phyloP scores from a whole-genome alignment of 2,888 invertebrate species.

The Latrodectus hesperus region DNA sequence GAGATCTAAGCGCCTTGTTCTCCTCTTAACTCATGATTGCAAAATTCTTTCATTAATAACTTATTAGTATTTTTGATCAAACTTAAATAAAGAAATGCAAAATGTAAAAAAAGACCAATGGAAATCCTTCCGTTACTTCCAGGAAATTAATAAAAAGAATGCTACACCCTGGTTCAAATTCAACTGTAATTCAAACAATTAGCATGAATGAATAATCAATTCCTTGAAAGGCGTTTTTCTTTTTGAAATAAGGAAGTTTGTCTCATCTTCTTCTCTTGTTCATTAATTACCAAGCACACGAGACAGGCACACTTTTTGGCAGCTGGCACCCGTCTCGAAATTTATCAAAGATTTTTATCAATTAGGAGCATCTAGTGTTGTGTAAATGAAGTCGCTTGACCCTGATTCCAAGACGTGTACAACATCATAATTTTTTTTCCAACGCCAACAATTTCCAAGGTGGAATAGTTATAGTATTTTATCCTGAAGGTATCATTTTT shows the following conservation, averaged over 20 bases:
- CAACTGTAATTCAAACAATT: no score
- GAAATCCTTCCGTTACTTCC: no score
- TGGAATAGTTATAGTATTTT: not conserved
- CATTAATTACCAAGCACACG: not conserved
- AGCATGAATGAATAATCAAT: no score
- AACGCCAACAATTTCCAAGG: not conserved
- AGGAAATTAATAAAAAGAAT: no score
- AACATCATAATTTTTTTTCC: not conserved
- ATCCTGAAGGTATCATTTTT: not conserved
- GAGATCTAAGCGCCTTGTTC: no score
- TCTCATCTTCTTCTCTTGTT: not conserved
- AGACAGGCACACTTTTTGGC: constrained; percentile 11
- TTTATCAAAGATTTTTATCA: constrained; percentile 17
- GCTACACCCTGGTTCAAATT: no score
- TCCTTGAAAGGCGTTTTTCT: no score
- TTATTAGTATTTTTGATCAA: no score
- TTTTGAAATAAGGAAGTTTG: not conserved
- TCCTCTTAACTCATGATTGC: no score
- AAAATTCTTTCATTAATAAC: no score
- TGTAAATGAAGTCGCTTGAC: constrained; percentile 25
- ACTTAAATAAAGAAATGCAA: no score
- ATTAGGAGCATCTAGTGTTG: constrained; percentile 13
- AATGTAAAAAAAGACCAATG: no score
- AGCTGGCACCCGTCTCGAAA: constrained; percentile 19
- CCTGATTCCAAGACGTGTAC: constrained; percentile 15